A percentile compares a stretch with the other conserved stretches of the same genome.
phyloP scores from a whole-genome alignment of 1,140 invertebrate genomes.

The Drosophila punjabiensis region DNA sequence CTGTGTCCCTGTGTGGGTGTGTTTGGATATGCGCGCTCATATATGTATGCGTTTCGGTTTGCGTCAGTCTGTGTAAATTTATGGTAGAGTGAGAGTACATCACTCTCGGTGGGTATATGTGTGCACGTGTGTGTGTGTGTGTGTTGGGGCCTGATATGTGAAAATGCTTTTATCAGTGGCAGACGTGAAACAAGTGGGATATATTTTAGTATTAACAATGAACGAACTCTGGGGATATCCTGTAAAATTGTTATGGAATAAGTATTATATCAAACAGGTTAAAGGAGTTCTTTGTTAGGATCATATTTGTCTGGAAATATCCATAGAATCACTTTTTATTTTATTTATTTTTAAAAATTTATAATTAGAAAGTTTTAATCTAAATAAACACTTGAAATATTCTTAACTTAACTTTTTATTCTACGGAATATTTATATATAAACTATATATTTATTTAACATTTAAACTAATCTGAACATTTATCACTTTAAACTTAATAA shows the following conservation, averaged over 20 bases:
- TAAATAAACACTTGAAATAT: too few species aligned
- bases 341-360: too few species aligned
- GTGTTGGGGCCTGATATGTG: slow-evolving; percentile 57
- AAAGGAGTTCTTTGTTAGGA: too few species aligned
- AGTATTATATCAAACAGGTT: too few species aligned
- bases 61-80: slow-evolving; percentile 29
- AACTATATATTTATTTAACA: too few species aligned
- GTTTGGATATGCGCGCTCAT: slow-evolving; percentile 26
- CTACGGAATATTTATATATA: too few species aligned
- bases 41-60: slow-evolving; percentile 33
- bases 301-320: too few species aligned
- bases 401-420: too few species aligned
- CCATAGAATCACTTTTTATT: too few species aligned
- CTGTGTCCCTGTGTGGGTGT: slow-evolving; percentile 29
- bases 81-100: slow-evolving; percentile 42
- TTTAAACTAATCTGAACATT: too few species aligned
- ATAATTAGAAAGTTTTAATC: too few species aligned
- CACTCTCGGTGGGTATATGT: slow-evolving; percentile 29
- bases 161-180: slow-evolving; percentile 79
- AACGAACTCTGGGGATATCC: slow-evolving; percentile 19
- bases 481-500: too few species aligned
- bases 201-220: slow-evolving; percentile 22
- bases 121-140: slow-evolving; percentile 14
- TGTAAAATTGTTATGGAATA: background rate
- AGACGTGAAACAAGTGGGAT: slow-evolving; percentile 66